phyloP scores from a whole-genome alignment of 2,797 vertebrate species.

The Enteromius fasciolatus region DNA sequence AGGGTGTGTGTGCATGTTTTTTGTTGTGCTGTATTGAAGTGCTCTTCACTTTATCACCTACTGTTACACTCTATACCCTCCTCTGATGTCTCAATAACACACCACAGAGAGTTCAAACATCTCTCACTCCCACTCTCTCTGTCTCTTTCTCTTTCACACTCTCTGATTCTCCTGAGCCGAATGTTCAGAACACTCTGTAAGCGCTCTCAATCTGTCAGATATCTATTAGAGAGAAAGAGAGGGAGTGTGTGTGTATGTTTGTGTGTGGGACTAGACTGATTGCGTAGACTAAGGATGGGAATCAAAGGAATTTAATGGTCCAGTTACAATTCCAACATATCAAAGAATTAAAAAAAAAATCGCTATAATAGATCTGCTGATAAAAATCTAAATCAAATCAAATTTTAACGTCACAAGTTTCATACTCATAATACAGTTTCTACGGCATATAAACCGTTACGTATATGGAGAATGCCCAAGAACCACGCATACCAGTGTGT shows the following conservation, averaged over 20 bases:
- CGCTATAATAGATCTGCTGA: neutral
- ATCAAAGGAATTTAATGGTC: conserved; percentile 10
- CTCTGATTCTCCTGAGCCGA: conserved; percentile 43
- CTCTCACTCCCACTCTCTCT: conserved; percentile 35
- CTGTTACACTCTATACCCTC: conserved; percentile 35
- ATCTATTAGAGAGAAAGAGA: conserved; percentile 27
- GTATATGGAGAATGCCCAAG: neutral
- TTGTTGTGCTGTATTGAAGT: conserved; percentile 29
- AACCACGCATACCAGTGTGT: neutral
- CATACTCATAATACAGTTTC: neutral
- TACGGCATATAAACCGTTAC: neutral
- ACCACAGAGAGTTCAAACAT: conserved; percentile 46
- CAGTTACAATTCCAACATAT: conserved; percentile 17
- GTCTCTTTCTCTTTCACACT: conserved; percentile 29
- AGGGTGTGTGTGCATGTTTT: conserved; percentile 25
- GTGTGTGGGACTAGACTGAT: conserved; percentile 11
- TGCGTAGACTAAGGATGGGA: neutral
- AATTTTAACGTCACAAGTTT: conserved; percentile 7
- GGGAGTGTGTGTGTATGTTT: conserved; percentile 17
- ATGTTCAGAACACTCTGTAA: conserved; percentile 75
- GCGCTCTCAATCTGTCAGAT: conserved; percentile 78
- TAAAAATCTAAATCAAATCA: neutral
- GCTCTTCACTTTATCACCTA: conserved; percentile 38
- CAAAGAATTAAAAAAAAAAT: neutral
- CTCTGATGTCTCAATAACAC: conserved; percentile 42